These are phyloP conservation scores for Drosophila anceps DNA, from an alignment of 2,888 invertebrate species.

Conservation along the genomic window DNA sequence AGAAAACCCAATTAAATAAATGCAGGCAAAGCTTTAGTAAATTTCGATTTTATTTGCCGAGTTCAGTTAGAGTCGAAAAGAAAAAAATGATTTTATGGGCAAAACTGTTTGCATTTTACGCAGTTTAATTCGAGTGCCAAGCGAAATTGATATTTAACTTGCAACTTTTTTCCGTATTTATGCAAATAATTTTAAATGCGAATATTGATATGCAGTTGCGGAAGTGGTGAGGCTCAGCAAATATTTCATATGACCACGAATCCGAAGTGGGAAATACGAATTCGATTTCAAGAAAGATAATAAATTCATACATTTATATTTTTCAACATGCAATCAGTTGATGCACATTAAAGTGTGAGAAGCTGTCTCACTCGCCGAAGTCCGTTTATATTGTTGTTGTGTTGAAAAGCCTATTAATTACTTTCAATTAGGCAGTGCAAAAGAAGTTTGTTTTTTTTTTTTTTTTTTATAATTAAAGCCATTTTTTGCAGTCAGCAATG, in stretches of 20 bases:
- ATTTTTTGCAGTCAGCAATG: too few species aligned
- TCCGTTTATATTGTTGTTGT: background rate
- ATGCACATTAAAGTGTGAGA: background rate
- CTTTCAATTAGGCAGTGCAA: background rate
- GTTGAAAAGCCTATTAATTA: slow-evolving; percentile 1
- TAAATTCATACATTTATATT: slow-evolving; percentile 1
- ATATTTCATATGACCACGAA: slow-evolving; percentile 28
- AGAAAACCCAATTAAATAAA: slow-evolving; percentile 53
- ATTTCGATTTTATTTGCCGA: slow-evolving; percentile 9
- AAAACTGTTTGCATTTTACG: slow-evolving; percentile 2
- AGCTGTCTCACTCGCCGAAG: background rate
- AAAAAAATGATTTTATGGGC: background rate
- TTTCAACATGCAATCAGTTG: background rate
- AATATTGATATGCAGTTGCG: slow-evolving; percentile 15
- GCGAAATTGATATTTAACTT: slow-evolving; percentile 14
- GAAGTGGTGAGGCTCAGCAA: slow-evolving; percentile 12
- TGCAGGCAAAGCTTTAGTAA: slow-evolving; percentile 8
- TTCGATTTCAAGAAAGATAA: slow-evolving; percentile 1
- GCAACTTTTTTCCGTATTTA: background rate
- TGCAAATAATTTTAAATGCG: background rate
- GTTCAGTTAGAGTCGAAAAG: background rate
- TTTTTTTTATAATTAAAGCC: too few species aligned
- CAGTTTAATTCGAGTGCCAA: slow-evolving; percentile 2
- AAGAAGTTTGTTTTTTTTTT: too few species aligned
- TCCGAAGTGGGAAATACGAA: background rate